Evolutionary conservation across 2,113 vertebrate genomes (phyloP).

Genomic region (Phyllostomus discolor): DNA sequence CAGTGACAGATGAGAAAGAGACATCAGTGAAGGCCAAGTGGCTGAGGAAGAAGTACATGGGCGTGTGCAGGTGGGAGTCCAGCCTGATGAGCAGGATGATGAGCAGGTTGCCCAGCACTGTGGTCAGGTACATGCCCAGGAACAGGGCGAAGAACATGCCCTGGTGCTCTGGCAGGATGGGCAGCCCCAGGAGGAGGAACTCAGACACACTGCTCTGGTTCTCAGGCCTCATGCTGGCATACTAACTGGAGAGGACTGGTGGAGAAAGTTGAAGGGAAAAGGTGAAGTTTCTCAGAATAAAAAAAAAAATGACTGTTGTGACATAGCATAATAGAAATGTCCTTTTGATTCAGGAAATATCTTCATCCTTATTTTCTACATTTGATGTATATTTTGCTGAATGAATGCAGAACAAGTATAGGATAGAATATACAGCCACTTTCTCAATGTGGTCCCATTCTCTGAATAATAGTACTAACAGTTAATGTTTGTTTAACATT

Average conservation of each 20-base stretch:
- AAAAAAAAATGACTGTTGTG: neutral
- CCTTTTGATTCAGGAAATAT: neutral
- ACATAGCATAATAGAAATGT: neutral
- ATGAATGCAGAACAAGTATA: neutral
- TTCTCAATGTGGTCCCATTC: neutral
- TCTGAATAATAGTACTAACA: neutral
- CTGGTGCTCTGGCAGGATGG: neutral
- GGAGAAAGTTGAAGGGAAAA: neutral
- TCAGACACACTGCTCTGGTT: neutral
- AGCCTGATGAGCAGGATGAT: conserved; percentile 58
- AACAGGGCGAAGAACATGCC: neutral
- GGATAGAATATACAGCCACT: neutral
- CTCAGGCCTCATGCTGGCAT: neutral
- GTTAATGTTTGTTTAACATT: neutral
- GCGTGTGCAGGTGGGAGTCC: conserved; percentile 47
- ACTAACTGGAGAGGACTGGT: neutral
- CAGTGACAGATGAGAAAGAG: conserved; percentile 53
- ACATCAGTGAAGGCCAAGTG: conserved; percentile 55
- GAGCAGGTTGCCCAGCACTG: conserved; percentile 41
- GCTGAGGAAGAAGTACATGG: conserved; percentile 73
- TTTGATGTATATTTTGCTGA: neutral
- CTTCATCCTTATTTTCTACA: neutral
- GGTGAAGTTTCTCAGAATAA: neutral
- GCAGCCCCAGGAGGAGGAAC: conserved; percentile 63
- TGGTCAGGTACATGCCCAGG: conserved; percentile 57